Evolutionary conservation across 2,797 vertebrate species (phyloP).

Genomic region (Lycodopsis pacificus): DNA sequence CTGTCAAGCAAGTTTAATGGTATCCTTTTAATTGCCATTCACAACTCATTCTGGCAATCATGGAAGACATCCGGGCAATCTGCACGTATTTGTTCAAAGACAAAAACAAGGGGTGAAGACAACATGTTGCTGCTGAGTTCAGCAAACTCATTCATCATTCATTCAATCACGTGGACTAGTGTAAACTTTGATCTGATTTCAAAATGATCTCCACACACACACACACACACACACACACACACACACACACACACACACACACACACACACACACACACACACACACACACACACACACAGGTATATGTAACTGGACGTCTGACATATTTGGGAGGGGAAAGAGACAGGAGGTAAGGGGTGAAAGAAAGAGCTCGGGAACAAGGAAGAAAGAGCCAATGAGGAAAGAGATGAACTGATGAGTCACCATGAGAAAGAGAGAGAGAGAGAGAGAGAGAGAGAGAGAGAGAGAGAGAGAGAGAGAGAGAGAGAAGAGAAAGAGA

Average conservation of each 20-base stretch:
- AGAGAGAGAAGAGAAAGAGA: slow-evolving; percentile 32
- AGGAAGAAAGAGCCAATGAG: slow-evolving; percentile 8
- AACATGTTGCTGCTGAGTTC: slow-evolving; percentile 56
- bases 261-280: not conserved
- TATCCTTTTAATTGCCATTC: slow-evolving; percentile 38
- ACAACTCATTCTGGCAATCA: slow-evolving; percentile 51
- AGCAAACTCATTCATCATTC: slow-evolving; percentile 63
- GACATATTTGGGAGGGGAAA: slow-evolving; percentile 21
- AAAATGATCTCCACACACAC: slow-evolving; percentile 36
- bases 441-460: slow-evolving; percentile 10
- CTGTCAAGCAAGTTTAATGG: slow-evolving; percentile 20
- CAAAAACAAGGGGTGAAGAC: slow-evolving; percentile 44
- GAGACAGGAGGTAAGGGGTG: not conserved
- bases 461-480: slow-evolving; percentile 26
- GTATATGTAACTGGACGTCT: not conserved
- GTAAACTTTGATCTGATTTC: slow-evolving; percentile 46
- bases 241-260: slow-evolving; percentile 9
- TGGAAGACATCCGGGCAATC: slow-evolving; percentile 55
- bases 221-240: not conserved
- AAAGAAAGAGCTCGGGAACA: not conserved
- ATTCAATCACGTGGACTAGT: slow-evolving; percentile 62
- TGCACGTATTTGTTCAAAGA: slow-evolving; percentile 60
- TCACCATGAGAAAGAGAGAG: slow-evolving; percentile 50
- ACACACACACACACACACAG: not conserved
- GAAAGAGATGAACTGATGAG: slow-evolving; percentile 68